Conservation (phyloP, 2,113 vertebrate genomes). For the Scophthalmus maximus region DNA sequence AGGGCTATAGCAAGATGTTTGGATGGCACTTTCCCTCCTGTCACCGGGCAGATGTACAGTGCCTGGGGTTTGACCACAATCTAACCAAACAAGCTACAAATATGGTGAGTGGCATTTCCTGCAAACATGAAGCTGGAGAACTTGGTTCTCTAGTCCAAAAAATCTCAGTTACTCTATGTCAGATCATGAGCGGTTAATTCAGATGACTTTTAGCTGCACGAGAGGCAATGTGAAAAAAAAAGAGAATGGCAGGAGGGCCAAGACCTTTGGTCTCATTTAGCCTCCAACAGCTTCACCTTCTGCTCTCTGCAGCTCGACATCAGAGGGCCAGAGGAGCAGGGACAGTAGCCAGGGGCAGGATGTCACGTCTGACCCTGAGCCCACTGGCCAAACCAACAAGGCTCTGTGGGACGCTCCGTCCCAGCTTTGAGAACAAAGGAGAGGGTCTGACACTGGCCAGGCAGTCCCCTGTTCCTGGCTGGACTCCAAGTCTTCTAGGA, state of each 20-base stretch:
- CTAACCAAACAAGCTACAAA: not conserved
- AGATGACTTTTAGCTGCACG: slow-evolving; percentile 37
- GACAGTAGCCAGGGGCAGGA: slow-evolving; percentile 76
- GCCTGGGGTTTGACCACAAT: slow-evolving; percentile 10
- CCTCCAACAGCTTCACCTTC: slow-evolving; percentile 76
- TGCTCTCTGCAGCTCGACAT: slow-evolving; percentile 74
- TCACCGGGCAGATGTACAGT: not conserved
- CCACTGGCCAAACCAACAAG: slow-evolving; percentile 71
- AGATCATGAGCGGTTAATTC: slow-evolving; percentile 21
- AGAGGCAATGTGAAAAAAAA: slow-evolving; percentile 35
- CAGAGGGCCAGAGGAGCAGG: slow-evolving; percentile 62
- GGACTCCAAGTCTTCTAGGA: slow-evolving; percentile 72
- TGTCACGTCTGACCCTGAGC: slow-evolving; percentile 78
- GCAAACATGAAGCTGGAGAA: slow-evolving; percentile 4
- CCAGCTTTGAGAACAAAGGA: slow-evolving; percentile 71
- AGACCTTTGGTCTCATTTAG: slow-evolving; percentile 78
- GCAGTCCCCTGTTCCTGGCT: slow-evolving; percentile 68
- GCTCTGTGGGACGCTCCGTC: slow-evolving; percentile 69
- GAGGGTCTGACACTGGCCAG: slow-evolving; percentile 71
- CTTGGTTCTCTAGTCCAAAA: not conserved
- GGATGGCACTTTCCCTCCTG: not conserved
- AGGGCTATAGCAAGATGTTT: not conserved
- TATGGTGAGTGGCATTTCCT: not conserved
- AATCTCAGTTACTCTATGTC: slow-evolving; percentile 5
- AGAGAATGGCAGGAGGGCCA: slow-evolving; percentile 60